These are phyloP conservation scores for Melanogrammus aeglefinus DNA, from an alignment of 2,797 vertebrate species.

Conservation along the genomic window DNA sequence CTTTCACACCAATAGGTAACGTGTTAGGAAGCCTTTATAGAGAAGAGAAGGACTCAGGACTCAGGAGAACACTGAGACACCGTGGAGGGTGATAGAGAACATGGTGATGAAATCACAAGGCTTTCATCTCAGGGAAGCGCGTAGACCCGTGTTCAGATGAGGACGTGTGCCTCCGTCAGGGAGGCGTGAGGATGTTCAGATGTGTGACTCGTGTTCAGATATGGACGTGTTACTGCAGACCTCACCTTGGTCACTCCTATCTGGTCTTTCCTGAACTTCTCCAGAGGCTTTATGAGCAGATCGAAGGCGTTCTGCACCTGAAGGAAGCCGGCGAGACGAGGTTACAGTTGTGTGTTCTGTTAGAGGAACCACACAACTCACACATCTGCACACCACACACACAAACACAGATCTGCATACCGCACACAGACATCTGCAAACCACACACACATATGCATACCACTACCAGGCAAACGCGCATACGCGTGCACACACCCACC, in stretches of 20 bases:
- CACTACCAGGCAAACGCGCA: too few relatives aligned
- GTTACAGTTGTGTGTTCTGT: neutral
- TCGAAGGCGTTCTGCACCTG: conserved; percentile 97
- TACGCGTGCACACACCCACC: too few relatives aligned
- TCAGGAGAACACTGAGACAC: too few relatives aligned
- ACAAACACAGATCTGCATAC: too few relatives aligned
- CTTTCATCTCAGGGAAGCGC: too few relatives aligned
- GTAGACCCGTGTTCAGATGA: too few relatives aligned
- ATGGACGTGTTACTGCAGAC: neutral
- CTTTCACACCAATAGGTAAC: neutral
- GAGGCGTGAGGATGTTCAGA: neutral
- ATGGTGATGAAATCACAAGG: too few relatives aligned
- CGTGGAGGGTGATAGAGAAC: too few relatives aligned
- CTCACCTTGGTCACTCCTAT: conserved; percentile 93
- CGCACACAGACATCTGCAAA: too few relatives aligned
- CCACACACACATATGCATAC: too few relatives aligned
- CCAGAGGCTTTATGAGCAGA: conserved; percentile 93
- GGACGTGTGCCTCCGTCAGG: too few relatives aligned
- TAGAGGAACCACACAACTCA: neutral
- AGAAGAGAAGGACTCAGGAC: neutral
- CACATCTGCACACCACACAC: too few relatives aligned
- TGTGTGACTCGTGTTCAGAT: neutral
- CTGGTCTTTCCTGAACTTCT: conserved; percentile 94
- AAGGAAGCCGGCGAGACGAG: conserved; percentile 20
- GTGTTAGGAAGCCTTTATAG: neutral